phyloP scores from a whole-genome alignment of 1,140 invertebrate species.

The Popillia japonica region DNA sequence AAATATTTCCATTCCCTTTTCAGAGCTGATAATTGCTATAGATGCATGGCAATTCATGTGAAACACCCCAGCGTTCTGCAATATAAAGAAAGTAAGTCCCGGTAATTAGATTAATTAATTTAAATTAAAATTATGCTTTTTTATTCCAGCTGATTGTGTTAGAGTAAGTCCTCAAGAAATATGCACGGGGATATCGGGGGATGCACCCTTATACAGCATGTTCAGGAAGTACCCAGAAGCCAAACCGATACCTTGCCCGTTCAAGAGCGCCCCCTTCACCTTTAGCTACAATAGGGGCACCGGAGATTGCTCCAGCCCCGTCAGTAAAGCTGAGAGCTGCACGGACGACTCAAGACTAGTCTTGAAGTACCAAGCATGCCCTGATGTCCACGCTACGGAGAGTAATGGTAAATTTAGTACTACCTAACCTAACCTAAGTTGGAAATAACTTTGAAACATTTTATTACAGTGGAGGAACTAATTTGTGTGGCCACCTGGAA shows the following conservation, averaged over 20 bases:
- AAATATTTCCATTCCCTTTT: slow-evolving; percentile 49
- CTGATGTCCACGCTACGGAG: slow-evolving; percentile 78
- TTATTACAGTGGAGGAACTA: slow-evolving; percentile 82
- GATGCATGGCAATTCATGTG: slow-evolving; percentile 75
- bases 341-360: slow-evolving; percentile 81
- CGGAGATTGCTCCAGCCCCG: slow-evolving; percentile 77
- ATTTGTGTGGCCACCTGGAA: slow-evolving; percentile 86
- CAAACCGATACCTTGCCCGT: slow-evolving; percentile 74
- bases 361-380: slow-evolving; percentile 84
- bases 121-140: slow-evolving; percentile 45
- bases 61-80: slow-evolving; percentile 76
- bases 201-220: slow-evolving; percentile 77
- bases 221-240: slow-evolving; percentile 73
- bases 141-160: slow-evolving; percentile 66
- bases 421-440: no score
- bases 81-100: slow-evolving; percentile 79
- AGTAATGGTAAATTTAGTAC: slow-evolving; percentile 70
- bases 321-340: slow-evolving; percentile 81
- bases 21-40: slow-evolving; percentile 66
- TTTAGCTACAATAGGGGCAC: slow-evolving; percentile 79
- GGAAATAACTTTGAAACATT: slow-evolving; percentile 46
- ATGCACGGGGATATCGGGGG: slow-evolving; percentile 73
- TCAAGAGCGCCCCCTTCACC: slow-evolving; percentile 77
- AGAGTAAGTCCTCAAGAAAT: slow-evolving; percentile 67
- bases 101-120: neutral